These are phyloP conservation scores for Manis javanica DNA, from an alignment of 2,797 vertebrate genomes.

Conservation along the genomic window DNA sequence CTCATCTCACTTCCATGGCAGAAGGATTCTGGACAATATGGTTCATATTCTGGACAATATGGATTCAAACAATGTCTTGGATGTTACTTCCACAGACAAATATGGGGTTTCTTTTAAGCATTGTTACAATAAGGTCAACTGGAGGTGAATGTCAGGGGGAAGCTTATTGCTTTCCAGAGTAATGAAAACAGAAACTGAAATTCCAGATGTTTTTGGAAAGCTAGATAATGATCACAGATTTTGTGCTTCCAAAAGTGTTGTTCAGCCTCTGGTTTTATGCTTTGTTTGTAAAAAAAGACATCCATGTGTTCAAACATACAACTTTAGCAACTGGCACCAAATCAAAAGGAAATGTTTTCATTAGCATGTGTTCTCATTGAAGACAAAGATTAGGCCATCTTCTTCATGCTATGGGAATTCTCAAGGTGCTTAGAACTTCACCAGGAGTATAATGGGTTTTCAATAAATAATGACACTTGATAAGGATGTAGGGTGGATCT, in stretches of 20 bases:
- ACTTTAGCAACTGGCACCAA: constrained; percentile 47
- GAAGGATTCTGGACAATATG: background rate
- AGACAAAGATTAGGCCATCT: background rate
- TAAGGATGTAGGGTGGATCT: background rate
- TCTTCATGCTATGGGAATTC: background rate
- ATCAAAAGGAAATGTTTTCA: constrained; percentile 57
- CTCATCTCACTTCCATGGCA: background rate
- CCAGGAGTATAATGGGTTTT: background rate
- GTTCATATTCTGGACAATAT: constrained; percentile 22
- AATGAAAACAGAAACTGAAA: constrained; percentile 64
- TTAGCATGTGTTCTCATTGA: constrained; percentile 24
- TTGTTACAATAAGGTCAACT: constrained; percentile 64
- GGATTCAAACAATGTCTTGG: background rate
- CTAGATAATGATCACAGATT: constrained; percentile 41
- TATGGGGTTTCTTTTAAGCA: constrained; percentile 45
- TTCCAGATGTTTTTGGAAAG: constrained; percentile 73
- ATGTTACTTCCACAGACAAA: constrained; percentile 13
- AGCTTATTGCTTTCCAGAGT: constrained; percentile 62
- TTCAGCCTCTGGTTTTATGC: constrained; percentile 63
- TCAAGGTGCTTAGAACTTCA: background rate
- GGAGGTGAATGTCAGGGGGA: constrained; percentile 60
- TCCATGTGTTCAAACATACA: constrained; percentile 2
- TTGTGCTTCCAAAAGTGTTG: constrained; percentile 55
- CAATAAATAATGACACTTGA: background rate
- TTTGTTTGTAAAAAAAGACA: constrained; percentile 65